These are phyloP conservation scores for Cephus pulcher DNA, from an alignment of 2,888 invertebrate species.

Conservation along the genomic window DNA sequence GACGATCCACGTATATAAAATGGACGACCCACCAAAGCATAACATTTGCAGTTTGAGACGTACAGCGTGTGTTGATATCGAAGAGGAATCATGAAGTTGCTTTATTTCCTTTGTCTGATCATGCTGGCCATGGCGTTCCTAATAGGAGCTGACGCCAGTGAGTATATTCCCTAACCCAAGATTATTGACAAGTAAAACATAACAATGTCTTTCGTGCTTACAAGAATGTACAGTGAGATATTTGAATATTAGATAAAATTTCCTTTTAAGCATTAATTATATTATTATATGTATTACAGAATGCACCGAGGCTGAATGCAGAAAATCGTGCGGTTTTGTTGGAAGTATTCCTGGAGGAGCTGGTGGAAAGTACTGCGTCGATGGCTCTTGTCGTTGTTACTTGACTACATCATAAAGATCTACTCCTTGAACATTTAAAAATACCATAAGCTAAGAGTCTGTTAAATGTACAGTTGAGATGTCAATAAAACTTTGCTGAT, in stretches of 20 bases:
- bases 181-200: not conserved
- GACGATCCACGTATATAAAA: not conserved
- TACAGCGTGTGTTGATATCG: not conserved
- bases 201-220: not conserved
- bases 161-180: slow-evolving; percentile 18
- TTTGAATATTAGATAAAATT: not conserved
- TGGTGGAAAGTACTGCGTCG: slow-evolving; percentile 40
- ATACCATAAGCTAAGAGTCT: not conserved
- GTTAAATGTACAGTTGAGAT: not conserved
- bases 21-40: not conserved
- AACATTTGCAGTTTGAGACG: not conserved
- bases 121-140: slow-evolving; percentile 31
- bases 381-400: slow-evolving; percentile 37
- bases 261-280: not conserved
- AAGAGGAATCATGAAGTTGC: slow-evolving; percentile 30
- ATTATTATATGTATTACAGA: slow-evolving; percentile 15
- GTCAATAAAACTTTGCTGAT: not conserved
- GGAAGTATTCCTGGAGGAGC: slow-evolving; percentile 38
- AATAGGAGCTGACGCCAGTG: slow-evolving; percentile 31
- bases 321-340: slow-evolving; percentile 31
- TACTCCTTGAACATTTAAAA: not conserved
- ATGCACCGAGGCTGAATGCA: slow-evolving; percentile 40
- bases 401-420: slow-evolving; percentile 4
- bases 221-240: not conserved
- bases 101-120: slow-evolving; percentile 32